phyloP scores from a whole-genome alignment of 2,113 vertebrate species.

The Rhodinocichla rosea region DNA sequence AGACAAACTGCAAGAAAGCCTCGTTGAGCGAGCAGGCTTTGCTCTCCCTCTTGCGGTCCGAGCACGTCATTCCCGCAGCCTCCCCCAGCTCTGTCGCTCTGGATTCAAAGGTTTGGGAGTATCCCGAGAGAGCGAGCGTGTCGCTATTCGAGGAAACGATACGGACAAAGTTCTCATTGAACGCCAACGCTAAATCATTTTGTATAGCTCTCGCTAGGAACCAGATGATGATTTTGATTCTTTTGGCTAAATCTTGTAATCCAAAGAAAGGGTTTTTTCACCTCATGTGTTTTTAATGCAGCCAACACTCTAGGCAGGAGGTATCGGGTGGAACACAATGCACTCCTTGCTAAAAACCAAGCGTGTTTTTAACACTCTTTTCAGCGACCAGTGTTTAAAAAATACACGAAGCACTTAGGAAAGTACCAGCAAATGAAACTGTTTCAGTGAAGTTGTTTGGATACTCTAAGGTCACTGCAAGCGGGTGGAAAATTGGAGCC shows the following conservation, averaged over 20 bases:
- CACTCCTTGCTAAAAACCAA: neutral
- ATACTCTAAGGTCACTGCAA: conserved; percentile 15
- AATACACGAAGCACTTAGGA: neutral
- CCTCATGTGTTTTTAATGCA: neutral
- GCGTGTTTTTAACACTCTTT: neutral
- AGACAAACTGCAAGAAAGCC: neutral
- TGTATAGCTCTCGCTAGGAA: neutral
- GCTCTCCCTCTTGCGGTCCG: conserved; percentile 25
- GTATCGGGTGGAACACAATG: neutral
- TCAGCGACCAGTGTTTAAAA: neutral
- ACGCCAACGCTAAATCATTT: neutral
- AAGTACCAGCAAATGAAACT: neutral
- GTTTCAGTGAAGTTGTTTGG: neutral
- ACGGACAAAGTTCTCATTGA: neutral
- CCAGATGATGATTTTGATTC: neutral
- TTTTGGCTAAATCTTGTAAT: neutral
- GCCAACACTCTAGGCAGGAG: neutral
- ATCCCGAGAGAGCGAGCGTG: neutral
- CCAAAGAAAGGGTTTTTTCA: neutral
- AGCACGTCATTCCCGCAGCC: neutral
- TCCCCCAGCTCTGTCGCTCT: fast-evolving
- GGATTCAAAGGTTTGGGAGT: neutral
- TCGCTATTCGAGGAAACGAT: fast-evolving
- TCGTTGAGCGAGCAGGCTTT: neutral
- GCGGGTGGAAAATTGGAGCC: conserved; percentile 31